These are phyloP conservation scores for Galeruca laticollis DNA, from an alignment of 2,888 invertebrate species.

Conservation along the genomic window DNA sequence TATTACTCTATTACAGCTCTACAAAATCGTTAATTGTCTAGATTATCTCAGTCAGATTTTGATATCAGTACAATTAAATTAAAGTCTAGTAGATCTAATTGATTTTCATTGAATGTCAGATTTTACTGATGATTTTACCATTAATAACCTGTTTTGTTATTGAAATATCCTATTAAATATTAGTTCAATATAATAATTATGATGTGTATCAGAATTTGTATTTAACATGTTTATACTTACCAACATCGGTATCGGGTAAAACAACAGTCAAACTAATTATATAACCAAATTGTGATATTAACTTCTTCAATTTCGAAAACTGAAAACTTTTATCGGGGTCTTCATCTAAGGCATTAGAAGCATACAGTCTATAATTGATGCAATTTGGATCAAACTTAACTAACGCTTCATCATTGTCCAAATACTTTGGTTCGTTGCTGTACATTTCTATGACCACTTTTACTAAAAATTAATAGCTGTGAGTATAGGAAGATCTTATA, in stretches of 20 bases:
- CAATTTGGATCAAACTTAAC: constrained; percentile 63
- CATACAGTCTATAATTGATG: constrained; percentile 67
- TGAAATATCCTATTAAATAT: too few relatives aligned
- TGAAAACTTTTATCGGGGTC: constrained; percentile 68
- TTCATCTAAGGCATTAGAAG: constrained; percentile 65
- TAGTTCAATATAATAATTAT: too few relatives aligned
- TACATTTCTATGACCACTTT: constrained; percentile 60
- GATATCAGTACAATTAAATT: too few relatives aligned
- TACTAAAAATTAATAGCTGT: constrained; percentile 55
- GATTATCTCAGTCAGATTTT: too few relatives aligned
- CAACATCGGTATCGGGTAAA: constrained; percentile 74
- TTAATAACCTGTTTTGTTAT: too few relatives aligned
- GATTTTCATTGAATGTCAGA: too few relatives aligned
- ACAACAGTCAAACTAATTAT: constrained; percentile 74
- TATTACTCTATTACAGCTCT: too few relatives aligned
- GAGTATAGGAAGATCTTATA: too few relatives aligned
- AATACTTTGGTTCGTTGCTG: constrained; percentile 60
- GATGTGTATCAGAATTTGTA: too few relatives aligned
- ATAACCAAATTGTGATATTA: constrained; percentile 72
- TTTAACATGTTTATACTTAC: constrained; percentile 59
- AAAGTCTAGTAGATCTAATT: too few relatives aligned
- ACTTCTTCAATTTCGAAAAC: constrained; percentile 67
- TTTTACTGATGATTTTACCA: too few relatives aligned
- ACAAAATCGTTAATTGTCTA: too few relatives aligned
- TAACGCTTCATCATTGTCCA: constrained; percentile 64